Percentiles rank a stretch among this genome's conserved stretches.
phyloP scores from a whole-genome alignment of 2,797 vertebrate species.

The Anolis apletophallus region DNA sequence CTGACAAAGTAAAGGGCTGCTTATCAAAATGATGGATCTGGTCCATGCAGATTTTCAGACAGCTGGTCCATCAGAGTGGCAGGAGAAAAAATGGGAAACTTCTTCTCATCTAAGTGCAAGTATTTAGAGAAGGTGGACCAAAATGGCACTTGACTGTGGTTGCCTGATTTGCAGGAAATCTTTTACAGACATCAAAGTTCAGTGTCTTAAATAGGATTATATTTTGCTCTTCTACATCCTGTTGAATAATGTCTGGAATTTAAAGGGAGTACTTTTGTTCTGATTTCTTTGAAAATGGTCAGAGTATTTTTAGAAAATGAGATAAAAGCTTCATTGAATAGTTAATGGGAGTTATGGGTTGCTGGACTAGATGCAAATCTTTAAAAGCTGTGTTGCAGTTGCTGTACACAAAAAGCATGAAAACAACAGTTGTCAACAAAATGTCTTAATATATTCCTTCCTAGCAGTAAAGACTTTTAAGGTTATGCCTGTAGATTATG shows the following conservation, averaged over 20 bases:
- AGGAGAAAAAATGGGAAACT: constrained; percentile 56
- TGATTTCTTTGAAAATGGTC: background rate
- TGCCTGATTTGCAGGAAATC: constrained; percentile 51
- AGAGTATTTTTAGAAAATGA: constrained; percentile 59
- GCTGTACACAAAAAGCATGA: constrained; percentile 12
- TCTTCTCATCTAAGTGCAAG: constrained; percentile 51
- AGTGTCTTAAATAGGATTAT: constrained; percentile 21
- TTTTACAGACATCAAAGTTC: constrained; percentile 62
- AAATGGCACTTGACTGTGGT: constrained; percentile 43
- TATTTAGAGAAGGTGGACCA: constrained; percentile 59
- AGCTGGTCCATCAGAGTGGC: background rate
- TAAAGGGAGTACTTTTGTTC: constrained; percentile 55
- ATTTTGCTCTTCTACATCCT: constrained; percentile 59
- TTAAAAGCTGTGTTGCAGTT: constrained; percentile 13
- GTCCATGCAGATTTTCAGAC: constrained; percentile 28
- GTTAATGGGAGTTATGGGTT: constrained; percentile 23
- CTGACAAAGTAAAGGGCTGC: constrained; percentile 9
- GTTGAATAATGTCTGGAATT: constrained; percentile 53
- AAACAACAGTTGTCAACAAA: background rate
- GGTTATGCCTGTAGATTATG: background rate
- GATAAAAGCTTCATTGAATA: constrained; percentile 29
- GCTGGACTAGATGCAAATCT: constrained; percentile 11
- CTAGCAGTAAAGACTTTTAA: constrained; percentile 4
- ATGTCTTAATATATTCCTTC: constrained; percentile 30
- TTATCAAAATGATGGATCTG: constrained; percentile 17